Percentiles rank a stretch among this genome's conserved stretches.
Evolutionary conservation across 2,113 vertebrate species (phyloP).

Genomic region (Rhinogobius similis): DNA sequence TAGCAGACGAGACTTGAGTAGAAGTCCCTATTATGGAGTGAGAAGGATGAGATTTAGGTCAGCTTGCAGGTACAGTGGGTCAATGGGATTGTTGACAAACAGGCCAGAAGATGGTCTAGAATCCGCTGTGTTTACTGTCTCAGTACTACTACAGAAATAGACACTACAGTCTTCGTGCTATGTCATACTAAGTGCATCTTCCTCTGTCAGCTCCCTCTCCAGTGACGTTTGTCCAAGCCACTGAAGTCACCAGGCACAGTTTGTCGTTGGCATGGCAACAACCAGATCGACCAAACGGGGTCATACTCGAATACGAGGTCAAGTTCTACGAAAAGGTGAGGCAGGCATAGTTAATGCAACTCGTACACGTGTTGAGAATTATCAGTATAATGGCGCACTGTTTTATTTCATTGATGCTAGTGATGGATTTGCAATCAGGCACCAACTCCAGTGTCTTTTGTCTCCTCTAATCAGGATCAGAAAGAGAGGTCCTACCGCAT

Average conservation of each 20-base stretch:
- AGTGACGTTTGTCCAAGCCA: constrained; percentile 90
- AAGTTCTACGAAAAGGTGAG: constrained; percentile 99
- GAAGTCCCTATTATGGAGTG: constrained; percentile 27
- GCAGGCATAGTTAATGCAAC: constrained; percentile 39
- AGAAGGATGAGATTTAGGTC: constrained; percentile 47
- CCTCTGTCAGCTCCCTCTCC: constrained; percentile 87
- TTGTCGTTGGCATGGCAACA: constrained; percentile 93
- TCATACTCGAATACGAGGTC: constrained; percentile 98
- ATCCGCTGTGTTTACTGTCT: constrained; percentile 3
- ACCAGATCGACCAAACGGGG: constrained; percentile 94
- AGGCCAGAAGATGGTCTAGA: background rate
- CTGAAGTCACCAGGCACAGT: constrained; percentile 92
- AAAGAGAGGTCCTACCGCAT: constrained; percentile 95
- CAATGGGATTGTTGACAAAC: constrained; percentile 38
- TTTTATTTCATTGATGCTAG: constrained; percentile 35
- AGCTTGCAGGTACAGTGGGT: constrained; percentile 45
- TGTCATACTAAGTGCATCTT: background rate
- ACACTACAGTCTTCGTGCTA: background rate
- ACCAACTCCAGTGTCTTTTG: constrained; percentile 42
- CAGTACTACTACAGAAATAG: background rate
- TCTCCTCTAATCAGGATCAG: constrained; percentile 84
- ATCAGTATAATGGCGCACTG: constrained; percentile 31
- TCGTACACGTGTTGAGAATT: constrained; percentile 26
- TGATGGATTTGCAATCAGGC: constrained; percentile 39
- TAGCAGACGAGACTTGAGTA: constrained; percentile 28